A percentile compares a stretch with the other conserved stretches of the same genome.
These are phyloP conservation scores for Diabrotica virgifera DNA, from an alignment of 1,140 invertebrate genomes.

Conservation along the genomic window DNA sequence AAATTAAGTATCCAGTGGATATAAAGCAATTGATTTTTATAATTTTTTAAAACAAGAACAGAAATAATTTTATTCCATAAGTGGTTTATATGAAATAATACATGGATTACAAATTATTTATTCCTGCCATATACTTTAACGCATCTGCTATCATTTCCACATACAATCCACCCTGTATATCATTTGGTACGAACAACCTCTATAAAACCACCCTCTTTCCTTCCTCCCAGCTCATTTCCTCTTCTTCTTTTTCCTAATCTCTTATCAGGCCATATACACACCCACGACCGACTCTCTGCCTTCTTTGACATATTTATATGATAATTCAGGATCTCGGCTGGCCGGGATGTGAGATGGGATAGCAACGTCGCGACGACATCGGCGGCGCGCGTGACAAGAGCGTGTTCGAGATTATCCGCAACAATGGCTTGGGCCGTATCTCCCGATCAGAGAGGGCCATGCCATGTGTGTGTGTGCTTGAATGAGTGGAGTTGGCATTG, in stretches of 20 bases:
- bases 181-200: background rate
- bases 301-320: slow-evolving; percentile 19
- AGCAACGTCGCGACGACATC: slow-evolving; percentile 5
- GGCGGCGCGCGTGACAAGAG: slow-evolving; percentile 11
- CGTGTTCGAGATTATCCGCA: slow-evolving; percentile 20
- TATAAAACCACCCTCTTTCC: background rate
- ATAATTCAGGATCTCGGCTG: slow-evolving; percentile 12
- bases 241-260: slow-evolving; percentile 2
- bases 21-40: no score
- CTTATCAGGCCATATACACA: slow-evolving; percentile 5
- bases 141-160: no score
- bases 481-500: slow-evolving; percentile 1
- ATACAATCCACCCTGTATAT: no score
- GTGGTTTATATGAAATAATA: no score
- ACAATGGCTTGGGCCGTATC: slow-evolving; percentile 16
- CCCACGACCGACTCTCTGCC: slow-evolving; percentile 6
- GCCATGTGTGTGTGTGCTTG: slow-evolving; percentile 7
- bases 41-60: no score
- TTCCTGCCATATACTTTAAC: no score
- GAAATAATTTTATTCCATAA: no score
- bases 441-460: slow-evolving; percentile 14
- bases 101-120: no score
- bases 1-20: no score
- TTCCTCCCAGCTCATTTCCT: slow-evolving; percentile 1
- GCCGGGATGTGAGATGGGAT: background rate